These are phyloP conservation scores for Microchrysa polita DNA, from an alignment of 2,888 invertebrate genomes.

Conservation along the genomic window DNA sequence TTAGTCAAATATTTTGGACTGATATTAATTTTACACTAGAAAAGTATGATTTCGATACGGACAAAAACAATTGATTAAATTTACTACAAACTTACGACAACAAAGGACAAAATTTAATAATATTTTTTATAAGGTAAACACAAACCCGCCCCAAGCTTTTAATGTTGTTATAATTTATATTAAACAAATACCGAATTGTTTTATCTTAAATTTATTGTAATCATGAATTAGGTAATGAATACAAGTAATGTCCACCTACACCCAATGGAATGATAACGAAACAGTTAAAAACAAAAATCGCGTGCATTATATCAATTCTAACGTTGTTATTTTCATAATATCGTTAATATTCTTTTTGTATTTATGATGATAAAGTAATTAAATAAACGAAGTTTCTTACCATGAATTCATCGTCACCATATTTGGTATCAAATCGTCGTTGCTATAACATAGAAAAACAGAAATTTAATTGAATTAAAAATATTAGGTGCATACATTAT, in stretches of 20 bases:
- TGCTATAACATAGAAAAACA: too few relatives aligned
- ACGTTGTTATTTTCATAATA: conserved; percentile 15
- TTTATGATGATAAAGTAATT: conserved; percentile 25
- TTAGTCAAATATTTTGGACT: too few relatives aligned
- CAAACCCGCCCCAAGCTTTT: not conserved
- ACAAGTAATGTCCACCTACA: conserved; percentile 45
- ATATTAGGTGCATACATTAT: too few relatives aligned
- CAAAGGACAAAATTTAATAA: too few relatives aligned
- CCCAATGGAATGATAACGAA: conserved; percentile 45
- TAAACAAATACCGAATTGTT: too few relatives aligned
- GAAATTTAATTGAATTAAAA: too few relatives aligned
- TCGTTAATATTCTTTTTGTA: conserved; percentile 27
- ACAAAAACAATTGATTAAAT: too few relatives aligned
- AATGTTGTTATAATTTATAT: too few relatives aligned
- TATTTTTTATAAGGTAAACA: not conserved
- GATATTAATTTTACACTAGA: too few relatives aligned
- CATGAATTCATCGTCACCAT: conserved; percentile 63
- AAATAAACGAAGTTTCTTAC: conserved; percentile 53
- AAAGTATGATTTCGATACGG: too few relatives aligned
- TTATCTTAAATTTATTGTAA: not conserved
- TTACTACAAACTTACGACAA: too few relatives aligned
- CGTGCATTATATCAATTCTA: conserved; percentile 46
- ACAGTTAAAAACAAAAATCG: conserved; percentile 29
- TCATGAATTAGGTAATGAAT: not conserved
- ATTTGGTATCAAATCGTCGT: conserved; percentile 60